phyloP scores from a whole-genome alignment of 2,888 invertebrate species.

The Pyrocoelia pectoralis region DNA sequence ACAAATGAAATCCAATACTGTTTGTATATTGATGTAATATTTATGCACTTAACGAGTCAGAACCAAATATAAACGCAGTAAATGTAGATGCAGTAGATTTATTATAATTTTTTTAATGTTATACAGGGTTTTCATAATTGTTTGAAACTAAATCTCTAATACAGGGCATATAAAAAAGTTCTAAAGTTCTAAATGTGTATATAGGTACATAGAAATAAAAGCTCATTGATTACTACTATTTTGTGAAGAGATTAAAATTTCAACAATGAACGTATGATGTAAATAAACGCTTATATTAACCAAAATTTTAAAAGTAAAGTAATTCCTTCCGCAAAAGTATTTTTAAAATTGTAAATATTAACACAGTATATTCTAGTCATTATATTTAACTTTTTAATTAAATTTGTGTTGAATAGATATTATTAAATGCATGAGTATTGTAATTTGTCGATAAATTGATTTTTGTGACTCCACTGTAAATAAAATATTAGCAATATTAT shows the following conservation, averaged over 20 bases:
- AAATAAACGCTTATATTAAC: not conserved
- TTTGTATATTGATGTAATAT: not conserved
- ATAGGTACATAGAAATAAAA: too few species aligned
- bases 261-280: not conserved
- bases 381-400: not conserved
- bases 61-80: not conserved
- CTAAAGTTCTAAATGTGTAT: not conserved
- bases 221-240: not conserved
- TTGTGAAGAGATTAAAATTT: not conserved
- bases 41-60: not conserved
- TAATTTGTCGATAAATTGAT: constrained; percentile 3
- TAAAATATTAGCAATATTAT: constrained; percentile 26
- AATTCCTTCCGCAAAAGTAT: constrained; percentile 21
- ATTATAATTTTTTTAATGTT: not conserved
- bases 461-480: constrained; percentile 21
- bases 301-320: not conserved
- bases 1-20: constrained; percentile 8
- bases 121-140: not conserved
- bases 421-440: constrained; percentile 1
- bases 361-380: constrained; percentile 25
- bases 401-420: not conserved
- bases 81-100: not conserved
- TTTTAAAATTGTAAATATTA: constrained; percentile 24
- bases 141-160: not conserved
- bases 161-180: not conserved